phyloP scores from a whole-genome alignment of 2,797 vertebrate genomes.

The Gobio occitaniae region DNA sequence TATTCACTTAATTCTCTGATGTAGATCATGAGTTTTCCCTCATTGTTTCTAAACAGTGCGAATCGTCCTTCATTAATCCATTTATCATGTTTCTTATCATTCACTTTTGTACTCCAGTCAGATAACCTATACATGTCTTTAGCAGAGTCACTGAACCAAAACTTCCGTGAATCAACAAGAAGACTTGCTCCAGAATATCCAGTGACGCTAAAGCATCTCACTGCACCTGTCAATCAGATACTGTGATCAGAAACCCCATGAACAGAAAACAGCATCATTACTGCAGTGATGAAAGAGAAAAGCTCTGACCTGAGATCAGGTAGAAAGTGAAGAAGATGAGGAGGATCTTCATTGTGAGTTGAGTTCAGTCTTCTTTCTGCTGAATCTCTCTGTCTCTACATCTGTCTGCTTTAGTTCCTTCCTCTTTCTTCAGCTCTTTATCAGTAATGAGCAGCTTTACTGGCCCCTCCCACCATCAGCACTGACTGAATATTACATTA shows the following conservation, averaged over 20 bases:
- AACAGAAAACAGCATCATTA: slow-evolving; percentile 3
- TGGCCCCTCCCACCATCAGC: no score
- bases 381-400: slow-evolving; percentile 13
- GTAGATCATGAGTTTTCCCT: not conserved
- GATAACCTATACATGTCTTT: not conserved
- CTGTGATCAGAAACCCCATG: slow-evolving; percentile 8
- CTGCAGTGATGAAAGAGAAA: slow-evolving; percentile 25
- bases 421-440: no score
- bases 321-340: slow-evolving; percentile 1
- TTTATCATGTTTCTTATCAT: not conserved
- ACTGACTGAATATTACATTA: not conserved
- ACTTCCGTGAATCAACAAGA: no score
- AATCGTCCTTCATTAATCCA: not conserved
- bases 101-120: not conserved
- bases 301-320: slow-evolving; percentile 36
- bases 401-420: not conserved
- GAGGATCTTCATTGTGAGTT: slow-evolving; percentile 34
- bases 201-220: not conserved
- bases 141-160: no score
- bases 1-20: not conserved
- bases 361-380: not conserved
- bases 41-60: not conserved
- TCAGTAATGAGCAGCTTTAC: no score
- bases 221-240: not conserved
- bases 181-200: slow-evolving; percentile 4